These are phyloP conservation scores for Heliocidaris erythrogramma DNA, from an alignment of 35 echinoderm and acorn worm genomes.

Conservation along the genomic window DNA sequence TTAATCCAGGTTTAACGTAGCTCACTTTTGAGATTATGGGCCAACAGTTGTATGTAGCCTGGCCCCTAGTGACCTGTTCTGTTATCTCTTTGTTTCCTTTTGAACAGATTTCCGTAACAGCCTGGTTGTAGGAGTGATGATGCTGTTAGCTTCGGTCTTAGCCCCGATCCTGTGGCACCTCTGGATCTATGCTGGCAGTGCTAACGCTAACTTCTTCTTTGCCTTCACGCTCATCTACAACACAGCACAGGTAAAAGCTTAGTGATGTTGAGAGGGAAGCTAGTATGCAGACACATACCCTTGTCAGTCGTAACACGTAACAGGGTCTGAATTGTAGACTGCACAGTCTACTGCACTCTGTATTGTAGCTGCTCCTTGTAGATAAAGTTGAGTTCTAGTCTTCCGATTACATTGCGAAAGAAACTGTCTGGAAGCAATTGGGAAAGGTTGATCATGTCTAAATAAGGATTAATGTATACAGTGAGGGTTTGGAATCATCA, in stretches of 20 bases:
- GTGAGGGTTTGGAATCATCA: too few relatives aligned
- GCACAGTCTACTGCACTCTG: background rate
- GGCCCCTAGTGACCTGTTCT: too few relatives aligned
- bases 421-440: too few relatives aligned
- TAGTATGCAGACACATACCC: background rate
- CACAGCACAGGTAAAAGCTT: conserved; percentile 79
- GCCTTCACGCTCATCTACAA: conserved; percentile 95
- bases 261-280: background rate
- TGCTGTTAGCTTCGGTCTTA: conserved; percentile 74
- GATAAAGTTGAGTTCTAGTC: too few relatives aligned
- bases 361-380: background rate
- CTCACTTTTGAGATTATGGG: too few relatives aligned
- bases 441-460: too few relatives aligned
- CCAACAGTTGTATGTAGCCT: too few relatives aligned
- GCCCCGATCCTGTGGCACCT: conserved; percentile 91
- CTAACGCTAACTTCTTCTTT: conserved; percentile 99
- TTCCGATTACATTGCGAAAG: too few relatives aligned
- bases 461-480: too few relatives aligned
- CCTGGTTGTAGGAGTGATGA: conserved; percentile 90
- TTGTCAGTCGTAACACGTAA: background rate
- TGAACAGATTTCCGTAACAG: conserved; percentile 88
- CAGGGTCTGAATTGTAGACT: background rate
- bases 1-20: too few relatives aligned
- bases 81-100: background rate
- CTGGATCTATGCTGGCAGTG: conserved; percentile 98